Evolutionary conservation across 1,140 invertebrate species (phyloP).

Genomic region (Lerema accius): DNA sequence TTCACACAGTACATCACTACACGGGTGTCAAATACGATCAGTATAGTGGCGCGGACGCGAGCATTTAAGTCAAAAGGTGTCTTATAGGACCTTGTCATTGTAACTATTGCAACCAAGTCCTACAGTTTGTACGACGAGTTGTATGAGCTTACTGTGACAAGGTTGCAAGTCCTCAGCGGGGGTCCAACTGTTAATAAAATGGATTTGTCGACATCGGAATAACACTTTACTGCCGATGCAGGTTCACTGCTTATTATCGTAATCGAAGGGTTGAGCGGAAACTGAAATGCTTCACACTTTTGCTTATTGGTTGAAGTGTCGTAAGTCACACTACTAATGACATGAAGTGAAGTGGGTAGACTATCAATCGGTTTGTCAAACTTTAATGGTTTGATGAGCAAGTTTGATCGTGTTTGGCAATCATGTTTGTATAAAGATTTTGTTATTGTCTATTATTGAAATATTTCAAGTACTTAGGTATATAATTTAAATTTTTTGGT

Average conservation of each 20-base stretch:
- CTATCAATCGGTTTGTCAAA: too few relatives aligned
- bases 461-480: too few relatives aligned
- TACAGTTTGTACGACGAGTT: slow-evolving; percentile 36
- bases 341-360: too few relatives aligned
- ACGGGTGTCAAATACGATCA: slow-evolving; percentile 72
- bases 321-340: too few relatives aligned
- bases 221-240: slow-evolving; percentile 72
- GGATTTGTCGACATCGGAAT: slow-evolving; percentile 80
- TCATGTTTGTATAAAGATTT: not conserved
- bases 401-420: too few relatives aligned
- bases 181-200: slow-evolving; percentile 74
- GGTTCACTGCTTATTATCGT: slow-evolving; percentile 52
- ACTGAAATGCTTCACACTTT: not conserved
- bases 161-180: slow-evolving; percentile 65
- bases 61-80: slow-evolving; percentile 75
- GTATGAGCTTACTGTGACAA: slow-evolving; percentile 53
- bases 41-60: slow-evolving; percentile 65
- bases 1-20: slow-evolving; percentile 48
- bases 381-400: too few relatives aligned
- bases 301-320: not conserved
- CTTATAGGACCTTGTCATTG: slow-evolving; percentile 63
- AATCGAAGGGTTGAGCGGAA: slow-evolving; percentile 2
- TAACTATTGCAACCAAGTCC: slow-evolving; percentile 60
- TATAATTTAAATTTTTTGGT: too few relatives aligned
- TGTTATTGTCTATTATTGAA: too few relatives aligned